Evolutionary conservation across 2,888 invertebrate genomes (phyloP).

Genomic region (Hypomecis atomaria): DNA sequence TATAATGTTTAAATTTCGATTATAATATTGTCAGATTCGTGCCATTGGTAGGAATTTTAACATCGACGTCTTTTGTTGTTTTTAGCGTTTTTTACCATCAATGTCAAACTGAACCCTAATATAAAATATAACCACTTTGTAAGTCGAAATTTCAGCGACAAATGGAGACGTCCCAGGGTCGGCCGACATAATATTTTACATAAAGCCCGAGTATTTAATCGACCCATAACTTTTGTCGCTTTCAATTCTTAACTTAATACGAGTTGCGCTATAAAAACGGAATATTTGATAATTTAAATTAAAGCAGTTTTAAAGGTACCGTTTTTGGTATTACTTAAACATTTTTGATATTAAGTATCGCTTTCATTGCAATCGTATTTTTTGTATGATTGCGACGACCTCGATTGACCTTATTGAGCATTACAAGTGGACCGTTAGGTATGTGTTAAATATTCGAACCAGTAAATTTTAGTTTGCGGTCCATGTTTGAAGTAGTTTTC

Average conservation of each 20-base stretch:
- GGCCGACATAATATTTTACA: constrained; percentile 40
- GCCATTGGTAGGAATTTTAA: background rate
- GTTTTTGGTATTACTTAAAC: constrained; percentile 41
- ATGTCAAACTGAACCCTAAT: constrained; percentile 29
- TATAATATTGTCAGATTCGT: too few species aligned
- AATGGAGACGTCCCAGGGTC: constrained; percentile 47
- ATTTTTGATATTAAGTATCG: constrained; percentile 38
- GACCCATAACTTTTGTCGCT: constrained; percentile 49
- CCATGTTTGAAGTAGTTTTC: constrained; percentile 12
- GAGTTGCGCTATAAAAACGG: constrained; percentile 40
- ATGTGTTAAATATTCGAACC: constrained; percentile 28
- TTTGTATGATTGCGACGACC: constrained; percentile 50
- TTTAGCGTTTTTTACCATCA: background rate
- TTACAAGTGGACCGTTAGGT: constrained; percentile 43
- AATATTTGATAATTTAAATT: constrained; percentile 42
- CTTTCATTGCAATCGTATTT: constrained; percentile 35
- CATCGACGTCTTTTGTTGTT: background rate
- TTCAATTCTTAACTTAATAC: constrained; percentile 38
- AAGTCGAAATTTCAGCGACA: constrained; percentile 31
- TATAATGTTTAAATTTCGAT: too few species aligned
- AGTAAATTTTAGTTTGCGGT: constrained; percentile 28
- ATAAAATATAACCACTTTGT: constrained; percentile 35
- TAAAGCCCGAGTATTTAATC: constrained; percentile 45
- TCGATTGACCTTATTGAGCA: constrained; percentile 55
- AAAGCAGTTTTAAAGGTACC: constrained; percentile 47